phyloP scores from a whole-genome alignment of 1,140 invertebrate species.

The Lycorma delicatula region DNA sequence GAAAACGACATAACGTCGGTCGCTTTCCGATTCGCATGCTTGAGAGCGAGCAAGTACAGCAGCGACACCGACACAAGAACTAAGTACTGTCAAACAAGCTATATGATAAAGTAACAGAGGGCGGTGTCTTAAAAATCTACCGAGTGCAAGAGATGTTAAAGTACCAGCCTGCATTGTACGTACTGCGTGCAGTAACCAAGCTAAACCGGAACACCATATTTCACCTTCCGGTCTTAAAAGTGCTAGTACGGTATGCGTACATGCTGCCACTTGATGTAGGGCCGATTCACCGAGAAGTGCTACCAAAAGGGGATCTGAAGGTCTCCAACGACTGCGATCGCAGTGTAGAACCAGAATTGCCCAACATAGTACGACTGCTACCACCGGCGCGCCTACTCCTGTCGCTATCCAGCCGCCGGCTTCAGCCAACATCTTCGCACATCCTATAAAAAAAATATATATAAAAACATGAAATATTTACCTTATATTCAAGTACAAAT shows the following conservation, averaged over 20 bases:
- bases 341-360: conserved; percentile 44
- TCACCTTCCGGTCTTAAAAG: conserved; percentile 41
- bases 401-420: conserved; percentile 43
- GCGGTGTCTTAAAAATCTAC: conserved; percentile 42
- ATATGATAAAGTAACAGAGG: conserved; percentile 47
- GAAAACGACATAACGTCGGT: conserved; percentile 40
- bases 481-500: too few relatives aligned
- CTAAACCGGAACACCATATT: conserved; percentile 40
- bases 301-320: conserved; percentile 47
- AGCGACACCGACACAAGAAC: conserved; percentile 41
- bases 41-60: conserved; percentile 38
- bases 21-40: conserved; percentile 27
- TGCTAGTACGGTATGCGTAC: conserved; percentile 41
- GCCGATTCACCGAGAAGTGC: conserved; percentile 42
- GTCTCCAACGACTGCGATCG: conserved; percentile 42
- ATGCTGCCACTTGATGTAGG: conserved; percentile 40
- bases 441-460: too few relatives aligned
- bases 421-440: conserved; percentile 42
- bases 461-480: too few relatives aligned
- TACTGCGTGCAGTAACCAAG: conserved; percentile 43
- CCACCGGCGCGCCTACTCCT: conserved; percentile 44
- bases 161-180: conserved; percentile 46
- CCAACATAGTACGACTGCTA: conserved; percentile 42
- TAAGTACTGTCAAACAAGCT: conserved; percentile 42
- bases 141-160: conserved; percentile 43